Evolutionary conservation across 2,113 vertebrate genomes (phyloP), one percentile per base, ranked within the genome.

Genomic region (Chrysochloris asiatica): DNA sequence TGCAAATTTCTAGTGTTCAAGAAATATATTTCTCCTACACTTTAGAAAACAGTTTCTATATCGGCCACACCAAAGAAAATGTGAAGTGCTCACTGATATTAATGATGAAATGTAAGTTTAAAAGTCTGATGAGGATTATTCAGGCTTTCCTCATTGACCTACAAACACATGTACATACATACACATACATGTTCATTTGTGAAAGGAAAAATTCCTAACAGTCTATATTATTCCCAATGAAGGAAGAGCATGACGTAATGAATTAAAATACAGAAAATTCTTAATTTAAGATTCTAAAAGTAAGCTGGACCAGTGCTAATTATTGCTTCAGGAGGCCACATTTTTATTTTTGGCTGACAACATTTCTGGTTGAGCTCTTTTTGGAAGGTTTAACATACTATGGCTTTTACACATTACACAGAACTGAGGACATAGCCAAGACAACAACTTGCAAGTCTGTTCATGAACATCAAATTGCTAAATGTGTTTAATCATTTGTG

Each of bases 281-380:
- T 88, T 91, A 48, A 65, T 86, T 91, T 73, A 87, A 28, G 16
- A 85, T 54, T 94, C 67, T 77, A 92, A 92, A 81, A 90, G 72
- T 45, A 65, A 86, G 87, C 9, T 69, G 24, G 36, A 48, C 6
- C 69, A 75, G 26, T 75, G 43, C 9, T 86, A 69, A 59, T 26
- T 78, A 21, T 72, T 89, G 2, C n/a, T 59, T 91, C 30, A 65
- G 90, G 36, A 90, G 30, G 77, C 50, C 63, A 92, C 19, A 72
- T 73, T 78, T 10, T 0, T 92, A 78, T 93, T 90, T 84, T 22
- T 3, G 77, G 30, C 16, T 89, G 67, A 67, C 59, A 82, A 3
- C 3, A 77, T 82, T 77, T 96, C 28, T 78, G 90, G 77, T 65
- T 72, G 61, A 76, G 48, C 36, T 71, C 16, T 86, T 54, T 48